These are phyloP conservation scores for Pentalonia nigronervosa DNA, from an alignment of 1,140 invertebrate genomes.

Conservation along the genomic window DNA sequence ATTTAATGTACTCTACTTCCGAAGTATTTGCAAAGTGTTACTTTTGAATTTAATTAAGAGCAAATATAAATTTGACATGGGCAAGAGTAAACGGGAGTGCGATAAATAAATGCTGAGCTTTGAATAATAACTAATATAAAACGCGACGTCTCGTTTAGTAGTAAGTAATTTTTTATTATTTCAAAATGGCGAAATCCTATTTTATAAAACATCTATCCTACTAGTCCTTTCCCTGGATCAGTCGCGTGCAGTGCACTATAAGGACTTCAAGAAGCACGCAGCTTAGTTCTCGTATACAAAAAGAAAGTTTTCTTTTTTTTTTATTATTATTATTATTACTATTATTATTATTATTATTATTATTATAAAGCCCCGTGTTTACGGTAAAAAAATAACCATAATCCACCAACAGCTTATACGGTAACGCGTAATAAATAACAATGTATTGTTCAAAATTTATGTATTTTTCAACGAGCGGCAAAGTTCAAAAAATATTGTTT, in stretches of 20 bases:
- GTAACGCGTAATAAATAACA: constrained; percentile 52
- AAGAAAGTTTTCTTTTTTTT: constrained; percentile 29
- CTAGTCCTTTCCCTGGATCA: background rate
- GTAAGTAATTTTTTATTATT: constrained; percentile 39
- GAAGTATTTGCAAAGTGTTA: background rate
- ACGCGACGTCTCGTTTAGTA: background rate
- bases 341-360: constrained; percentile 43
- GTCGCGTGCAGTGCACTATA: background rate
- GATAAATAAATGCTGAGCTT: constrained; percentile 26
- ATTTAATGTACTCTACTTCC: constrained; percentile 6
- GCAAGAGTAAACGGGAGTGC: background rate
- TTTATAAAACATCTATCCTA: constrained; percentile 2
- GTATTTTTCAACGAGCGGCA: constrained; percentile 47
- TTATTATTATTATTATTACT: constrained; percentile 41
- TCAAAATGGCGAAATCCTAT: constrained; percentile 2
- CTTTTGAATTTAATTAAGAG: constrained; percentile 31
- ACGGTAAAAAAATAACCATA: constrained; percentile 33
- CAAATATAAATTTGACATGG: background rate
- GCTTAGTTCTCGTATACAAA: background rate
- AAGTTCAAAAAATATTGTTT: constrained; percentile 42
- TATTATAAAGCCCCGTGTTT: constrained; percentile 23
- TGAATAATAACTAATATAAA: background rate
- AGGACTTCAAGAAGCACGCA: background rate
- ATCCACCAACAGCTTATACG: constrained; percentile 37
- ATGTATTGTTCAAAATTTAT: constrained; percentile 47